Evolutionary conservation across 2,888 invertebrate species (phyloP).

Genomic region (Aethes cnicana): DNA sequence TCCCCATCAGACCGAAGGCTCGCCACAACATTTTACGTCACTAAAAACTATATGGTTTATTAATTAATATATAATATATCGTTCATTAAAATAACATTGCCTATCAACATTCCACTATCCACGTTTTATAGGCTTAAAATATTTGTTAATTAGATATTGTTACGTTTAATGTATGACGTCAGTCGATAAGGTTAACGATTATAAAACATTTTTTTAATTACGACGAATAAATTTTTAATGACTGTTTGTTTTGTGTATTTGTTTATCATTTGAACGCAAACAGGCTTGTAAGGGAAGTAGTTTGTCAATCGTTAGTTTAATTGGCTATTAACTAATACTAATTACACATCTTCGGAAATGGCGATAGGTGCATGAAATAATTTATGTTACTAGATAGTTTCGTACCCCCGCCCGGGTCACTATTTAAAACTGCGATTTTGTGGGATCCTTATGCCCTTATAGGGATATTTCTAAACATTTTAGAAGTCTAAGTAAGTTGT

Average conservation of each 20-base stretch:
- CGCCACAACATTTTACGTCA: not conserved
- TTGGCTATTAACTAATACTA: too few relatives aligned
- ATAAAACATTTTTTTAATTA: constrained; percentile 20
- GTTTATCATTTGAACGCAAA: not conserved
- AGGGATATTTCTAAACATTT: too few relatives aligned
- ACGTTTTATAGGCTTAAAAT: not conserved
- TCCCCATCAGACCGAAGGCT: too few relatives aligned
- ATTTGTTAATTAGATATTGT: constrained; percentile 15
- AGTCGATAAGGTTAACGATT: constrained; percentile 21
- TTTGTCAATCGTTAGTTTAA: too few relatives aligned
- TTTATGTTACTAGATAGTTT: too few relatives aligned
- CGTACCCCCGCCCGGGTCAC: too few relatives aligned
- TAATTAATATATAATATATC: constrained; percentile 4
- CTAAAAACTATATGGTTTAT: not conserved
- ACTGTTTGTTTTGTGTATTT: constrained; percentile 22
- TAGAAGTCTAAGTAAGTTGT: too few relatives aligned
- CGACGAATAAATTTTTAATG: constrained; percentile 23
- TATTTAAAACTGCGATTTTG: too few relatives aligned
- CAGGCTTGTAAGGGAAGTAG: too few relatives aligned
- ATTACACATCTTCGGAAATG: too few relatives aligned
- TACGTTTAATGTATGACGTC: constrained; percentile 20
- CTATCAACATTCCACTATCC: constrained; percentile 16
- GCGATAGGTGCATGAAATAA: too few relatives aligned
- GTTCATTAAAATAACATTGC: constrained; percentile 3
- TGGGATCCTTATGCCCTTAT: too few relatives aligned